phyloP scores from a whole-genome alignment of 2,113 vertebrate genomes.

The Progne subis region DNA sequence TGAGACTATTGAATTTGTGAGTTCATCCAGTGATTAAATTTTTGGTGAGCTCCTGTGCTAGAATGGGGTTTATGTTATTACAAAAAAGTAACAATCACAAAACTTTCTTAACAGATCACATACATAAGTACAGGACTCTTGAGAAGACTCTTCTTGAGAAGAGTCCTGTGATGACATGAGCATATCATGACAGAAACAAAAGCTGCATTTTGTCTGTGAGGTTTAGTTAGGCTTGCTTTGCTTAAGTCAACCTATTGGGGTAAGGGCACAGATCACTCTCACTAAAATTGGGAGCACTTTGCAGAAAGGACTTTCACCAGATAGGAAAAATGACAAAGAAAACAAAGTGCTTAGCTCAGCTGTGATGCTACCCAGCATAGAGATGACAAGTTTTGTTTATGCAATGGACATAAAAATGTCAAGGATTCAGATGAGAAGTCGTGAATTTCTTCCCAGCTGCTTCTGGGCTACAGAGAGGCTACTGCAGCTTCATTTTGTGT shows the following conservation, averaged over 20 bases:
- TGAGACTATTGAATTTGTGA: not conserved
- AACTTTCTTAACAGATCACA: not conserved
- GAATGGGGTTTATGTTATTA: not conserved
- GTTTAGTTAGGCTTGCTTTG: not conserved
- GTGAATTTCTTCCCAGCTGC: not conserved
- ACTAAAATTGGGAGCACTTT: not conserved
- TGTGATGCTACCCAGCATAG: not conserved
- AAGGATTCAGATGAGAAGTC: not conserved
- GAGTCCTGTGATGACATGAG: not conserved
- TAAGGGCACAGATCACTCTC: not conserved
- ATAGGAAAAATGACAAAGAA: not conserved
- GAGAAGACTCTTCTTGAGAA: too few relatives aligned
- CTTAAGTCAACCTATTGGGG: not conserved
- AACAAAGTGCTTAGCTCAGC: not conserved
- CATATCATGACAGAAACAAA: fast-evolving
- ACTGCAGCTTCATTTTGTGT: not conserved
- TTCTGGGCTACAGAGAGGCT: not conserved
- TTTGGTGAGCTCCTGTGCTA: not conserved
- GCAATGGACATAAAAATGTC: not conserved
- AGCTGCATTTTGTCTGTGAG: not conserved
- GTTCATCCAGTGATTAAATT: not conserved
- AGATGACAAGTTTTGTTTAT: not conserved
- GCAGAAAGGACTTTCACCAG: not conserved
- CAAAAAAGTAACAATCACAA: fast-evolving
- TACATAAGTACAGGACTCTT: not conserved